Conservation (phyloP, 2,113 vertebrate species). For the Herpailurus yagouaroundi region DNA sequence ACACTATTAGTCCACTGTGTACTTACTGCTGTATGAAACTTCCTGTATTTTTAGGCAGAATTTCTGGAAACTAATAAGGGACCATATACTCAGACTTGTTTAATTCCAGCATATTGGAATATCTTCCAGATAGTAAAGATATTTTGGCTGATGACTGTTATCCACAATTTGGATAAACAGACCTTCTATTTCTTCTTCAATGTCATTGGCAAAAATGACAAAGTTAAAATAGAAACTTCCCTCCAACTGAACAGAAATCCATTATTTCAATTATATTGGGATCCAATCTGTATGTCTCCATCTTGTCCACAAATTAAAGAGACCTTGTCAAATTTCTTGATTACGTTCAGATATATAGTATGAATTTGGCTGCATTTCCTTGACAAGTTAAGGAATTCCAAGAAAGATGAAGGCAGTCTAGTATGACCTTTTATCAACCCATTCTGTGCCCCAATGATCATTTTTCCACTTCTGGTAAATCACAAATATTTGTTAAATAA, state of each 20-base stretch:
- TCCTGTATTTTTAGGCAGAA: neutral
- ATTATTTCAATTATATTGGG: neutral
- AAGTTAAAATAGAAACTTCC: neutral
- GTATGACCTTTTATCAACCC: neutral
- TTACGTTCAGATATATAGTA: neutral
- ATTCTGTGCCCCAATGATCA: neutral
- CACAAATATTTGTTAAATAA: neutral
- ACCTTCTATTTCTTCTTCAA: neutral
- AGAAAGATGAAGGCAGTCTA: neutral
- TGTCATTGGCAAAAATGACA: conserved; percentile 4
- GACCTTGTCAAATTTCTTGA: neutral
- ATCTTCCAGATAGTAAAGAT: neutral
- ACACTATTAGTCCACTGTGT: neutral
- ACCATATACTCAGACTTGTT: neutral
- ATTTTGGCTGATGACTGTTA: neutral
- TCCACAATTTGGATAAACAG: neutral
- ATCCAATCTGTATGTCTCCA: neutral
- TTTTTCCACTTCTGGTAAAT: neutral
- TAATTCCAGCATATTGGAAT: neutral
- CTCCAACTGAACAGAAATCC: neutral
- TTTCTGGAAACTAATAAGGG: neutral
- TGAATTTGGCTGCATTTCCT: neutral
- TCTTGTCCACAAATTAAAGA: neutral
- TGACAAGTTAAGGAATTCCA: neutral
- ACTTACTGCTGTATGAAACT: neutral